Evolutionary conservation across 92 coral and sea anemone species (phyloP).

Genomic region (Pocillopora grandis): DNA sequence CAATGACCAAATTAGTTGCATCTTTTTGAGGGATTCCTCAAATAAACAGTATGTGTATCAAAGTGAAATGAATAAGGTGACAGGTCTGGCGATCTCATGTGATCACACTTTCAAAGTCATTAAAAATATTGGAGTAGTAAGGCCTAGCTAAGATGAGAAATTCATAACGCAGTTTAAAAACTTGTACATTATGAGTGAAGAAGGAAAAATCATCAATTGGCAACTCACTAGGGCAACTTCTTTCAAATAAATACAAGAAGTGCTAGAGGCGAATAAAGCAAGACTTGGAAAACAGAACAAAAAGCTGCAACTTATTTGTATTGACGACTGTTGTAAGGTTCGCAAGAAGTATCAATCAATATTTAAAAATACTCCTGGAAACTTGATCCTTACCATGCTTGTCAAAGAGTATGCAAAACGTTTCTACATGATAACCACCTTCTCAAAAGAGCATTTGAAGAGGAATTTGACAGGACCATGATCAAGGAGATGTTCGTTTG

Average conservation of each 20-base stretch:
- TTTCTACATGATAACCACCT: constrained; percentile 12
- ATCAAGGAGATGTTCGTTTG: constrained; percentile 36
- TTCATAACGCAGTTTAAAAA: no score
- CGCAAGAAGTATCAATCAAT: constrained; percentile 45
- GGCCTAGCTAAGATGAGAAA: no score
- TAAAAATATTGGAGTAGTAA: no score
- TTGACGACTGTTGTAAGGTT: constrained; percentile 60
- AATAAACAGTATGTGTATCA: no score
- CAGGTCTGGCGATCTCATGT: no score
- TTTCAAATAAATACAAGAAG: constrained; percentile 27
- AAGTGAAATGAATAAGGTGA: no score
- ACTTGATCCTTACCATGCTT: constrained; percentile 59
- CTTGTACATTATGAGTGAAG: no score
- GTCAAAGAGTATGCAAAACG: constrained; percentile 31
- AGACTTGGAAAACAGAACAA: constrained; percentile 12
- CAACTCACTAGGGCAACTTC: constrained; percentile 20
- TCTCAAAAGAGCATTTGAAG: neutral
- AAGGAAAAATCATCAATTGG: no score
- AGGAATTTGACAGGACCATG: constrained; percentile 30
- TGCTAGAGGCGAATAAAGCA: neutral
- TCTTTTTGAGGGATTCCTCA: no score
- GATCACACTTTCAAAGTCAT: no score
- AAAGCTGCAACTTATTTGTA: constrained; percentile 31
- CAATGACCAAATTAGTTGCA: no score
- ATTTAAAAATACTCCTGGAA: constrained; percentile 46